These are phyloP conservation scores for Littorina saxatilis DNA, from an alignment of 1,140 invertebrate genomes.

Conservation along the genomic window DNA sequence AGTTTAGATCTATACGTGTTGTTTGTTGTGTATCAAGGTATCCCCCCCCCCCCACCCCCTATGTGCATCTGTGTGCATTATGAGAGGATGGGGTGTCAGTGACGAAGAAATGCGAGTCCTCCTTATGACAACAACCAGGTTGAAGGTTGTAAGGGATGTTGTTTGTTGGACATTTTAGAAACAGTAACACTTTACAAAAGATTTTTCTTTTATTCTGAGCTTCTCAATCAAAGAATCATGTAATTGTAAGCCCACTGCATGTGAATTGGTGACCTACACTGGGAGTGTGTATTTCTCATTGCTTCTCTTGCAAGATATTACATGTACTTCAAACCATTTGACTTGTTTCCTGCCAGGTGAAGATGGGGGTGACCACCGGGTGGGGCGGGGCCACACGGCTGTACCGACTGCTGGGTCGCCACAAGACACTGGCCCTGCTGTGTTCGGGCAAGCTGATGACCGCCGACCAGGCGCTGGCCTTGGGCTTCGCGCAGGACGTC, in stretches of 20 bases:
- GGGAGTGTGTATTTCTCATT: too few relatives aligned
- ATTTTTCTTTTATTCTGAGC: too few relatives aligned
- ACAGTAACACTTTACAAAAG: too few relatives aligned
- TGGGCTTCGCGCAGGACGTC: conserved; percentile 72
- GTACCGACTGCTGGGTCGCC: conserved; percentile 74
- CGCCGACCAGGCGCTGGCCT: conserved; percentile 70
- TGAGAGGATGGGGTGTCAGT: background rate
- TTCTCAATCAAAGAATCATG: too few relatives aligned
- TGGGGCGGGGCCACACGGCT: conserved; percentile 79
- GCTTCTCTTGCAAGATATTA: too few relatives aligned
- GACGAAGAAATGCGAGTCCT: too few relatives aligned
- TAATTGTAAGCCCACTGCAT: too few relatives aligned
- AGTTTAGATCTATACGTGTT: background rate
- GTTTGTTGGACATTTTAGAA: too few relatives aligned
- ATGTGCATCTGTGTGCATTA: background rate
- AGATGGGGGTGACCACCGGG: conserved; percentile 80
- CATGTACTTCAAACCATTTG: too few relatives aligned
- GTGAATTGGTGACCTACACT: too few relatives aligned
- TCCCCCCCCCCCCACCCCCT: background rate
- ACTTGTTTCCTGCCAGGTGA: conserved; percentile 50
- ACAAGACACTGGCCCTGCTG: conserved; percentile 76
- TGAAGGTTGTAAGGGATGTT: too few relatives aligned
- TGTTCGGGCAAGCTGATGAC: conserved; percentile 72
- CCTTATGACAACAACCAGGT: too few relatives aligned
- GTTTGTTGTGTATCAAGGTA: background rate